Evolutionary conservation across 2,888 invertebrate genomes (phyloP), one percentile per base, ranked within the genome.

Genomic region (Patella pellucida): DNA sequence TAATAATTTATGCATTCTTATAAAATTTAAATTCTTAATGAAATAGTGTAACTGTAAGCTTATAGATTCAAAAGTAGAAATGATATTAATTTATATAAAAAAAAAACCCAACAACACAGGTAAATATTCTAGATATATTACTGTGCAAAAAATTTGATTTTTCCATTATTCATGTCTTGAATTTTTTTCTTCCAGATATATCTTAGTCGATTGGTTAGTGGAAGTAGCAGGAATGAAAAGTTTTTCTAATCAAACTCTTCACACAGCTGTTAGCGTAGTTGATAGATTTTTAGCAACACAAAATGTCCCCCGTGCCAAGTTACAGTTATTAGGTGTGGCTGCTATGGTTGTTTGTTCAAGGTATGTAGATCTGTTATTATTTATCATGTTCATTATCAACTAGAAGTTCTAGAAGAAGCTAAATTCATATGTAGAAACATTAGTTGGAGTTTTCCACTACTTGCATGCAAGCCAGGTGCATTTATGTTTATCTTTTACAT

Each of bases 201-300:
- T 90, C 70, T 79, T 90, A 71, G 85, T 90, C 4, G 90, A 90
- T 80, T 90, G 90, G 90, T 79, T 90, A 72, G 89, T 89, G n/a
- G 90, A 90, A 76, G 89, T 90, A 3, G 89, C 89, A 9, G 85
- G 85, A 23, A 90, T 90, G 89, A 89, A 90, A 79, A 85, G 86
- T 62, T 89, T 89, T 79, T 84, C 87, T 41, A 87, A 86, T 67
- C 85, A 85, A 67, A 88, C 88, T 23, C 80, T 90, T 68, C 89
- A 90, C 75, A 83, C 86, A 52, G 87, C 90, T 3, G 87, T 90
- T 54, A 86, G 85, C 78, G 84, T 90, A 11, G 88, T 90, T 9
- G 90, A 90, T 76, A 76, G 89, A 68, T 89, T 86, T 74, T 82
- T 90, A 12, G 79, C 81, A 62, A 76, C 83, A 2, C 87, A 87